Base-by-base conservation (phyloP, 37 sponge, comb jelly and placozoan genomes). In the Spongilla lacustris region DNA sequence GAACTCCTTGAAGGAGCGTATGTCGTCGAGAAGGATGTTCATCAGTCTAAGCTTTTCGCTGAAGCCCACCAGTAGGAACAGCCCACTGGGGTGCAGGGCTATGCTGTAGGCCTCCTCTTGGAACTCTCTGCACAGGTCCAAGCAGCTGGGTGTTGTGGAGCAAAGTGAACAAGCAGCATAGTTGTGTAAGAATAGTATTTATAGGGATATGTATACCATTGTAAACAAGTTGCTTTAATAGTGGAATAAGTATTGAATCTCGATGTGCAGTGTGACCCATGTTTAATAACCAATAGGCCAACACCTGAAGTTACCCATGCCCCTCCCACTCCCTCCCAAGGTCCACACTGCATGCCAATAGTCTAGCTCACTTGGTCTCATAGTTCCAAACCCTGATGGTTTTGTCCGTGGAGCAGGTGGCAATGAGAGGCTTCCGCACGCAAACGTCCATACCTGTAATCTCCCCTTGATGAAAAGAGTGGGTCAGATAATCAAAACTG, bases 31-130 rank as follows among this genome's bases (percentile, higher is more conserved):
- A 71, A 96, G 94, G 25, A 98, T 83, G 85, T 95, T 96, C 94
- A 98, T 91, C 30, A 98, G 89, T 22, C 99, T 49, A 25, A 98
- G 92, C 46, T 98, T 98, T 86, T 98, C 99, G 77, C 96, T 95
- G 95, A 96, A 98, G 4, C 99, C 99, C 28, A 95, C 99, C 41
- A 98, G 87, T 14, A 96, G 71, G 69, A 92, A 98, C 36, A 98
- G 97, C 10, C 99, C 97, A 81, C 93, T 92, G 21, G 99, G 99
- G 49, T 98, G 99, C 9, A 98, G 80, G 30, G 99, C 97, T 2
- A 98, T 74, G 69, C 97, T 96, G 92, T 90, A 96, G 5, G 99
- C 99, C 80, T 98, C 99, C 72, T 98, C 99, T 34, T 93, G 95
- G 88, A 96, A 96, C 69, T 96, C 94, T 72, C 94, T 98, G 88